These are phyloP conservation scores for Sebastes steindachneri DNA, from an alignment of 2,797 vertebrate species.

Conservation along the genomic window DNA sequence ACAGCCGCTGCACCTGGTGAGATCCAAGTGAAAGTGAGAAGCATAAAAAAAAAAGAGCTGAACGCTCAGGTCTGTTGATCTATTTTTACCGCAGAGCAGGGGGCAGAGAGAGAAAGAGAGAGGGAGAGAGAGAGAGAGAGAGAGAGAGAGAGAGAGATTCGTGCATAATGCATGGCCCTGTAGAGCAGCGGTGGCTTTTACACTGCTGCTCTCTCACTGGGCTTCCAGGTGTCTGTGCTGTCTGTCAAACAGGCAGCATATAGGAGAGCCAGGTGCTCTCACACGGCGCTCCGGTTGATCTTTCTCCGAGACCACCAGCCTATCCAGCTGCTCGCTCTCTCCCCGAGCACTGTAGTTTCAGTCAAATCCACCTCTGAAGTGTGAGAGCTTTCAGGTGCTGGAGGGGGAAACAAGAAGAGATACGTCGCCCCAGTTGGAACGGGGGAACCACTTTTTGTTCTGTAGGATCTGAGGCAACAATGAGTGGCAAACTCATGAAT, in stretches of 20 bases:
- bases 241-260: constrained; percentile 57
- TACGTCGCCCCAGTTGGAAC: background rate
- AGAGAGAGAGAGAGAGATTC: constrained; percentile 50
- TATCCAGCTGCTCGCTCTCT: constrained; percentile 24
- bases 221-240: constrained; percentile 66
- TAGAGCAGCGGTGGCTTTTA: constrained; percentile 65
- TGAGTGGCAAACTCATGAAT: background rate
- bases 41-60: constrained; percentile 63
- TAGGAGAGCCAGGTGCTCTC: constrained; percentile 62
- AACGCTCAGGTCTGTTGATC: constrained; percentile 75
- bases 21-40: constrained; percentile 71
- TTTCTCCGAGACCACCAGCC: constrained; percentile 35
- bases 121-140: constrained; percentile 4
- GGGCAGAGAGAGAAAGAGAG: constrained; percentile 35
- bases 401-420: background rate
- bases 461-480: background rate
- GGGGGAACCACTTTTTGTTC: background rate
- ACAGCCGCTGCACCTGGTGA: constrained; percentile 61
- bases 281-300: constrained; percentile 47
- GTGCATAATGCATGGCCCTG: constrained; percentile 80
- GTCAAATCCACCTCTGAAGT: constrained; percentile 18
- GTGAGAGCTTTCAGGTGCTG: background rate
- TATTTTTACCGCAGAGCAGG: constrained; percentile 79
- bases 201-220: constrained; percentile 47
- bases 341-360: constrained; percentile 10